phyloP scores from a whole-genome alignment of 2,797 vertebrate genomes.

The Phoebastria nigripes region DNA sequence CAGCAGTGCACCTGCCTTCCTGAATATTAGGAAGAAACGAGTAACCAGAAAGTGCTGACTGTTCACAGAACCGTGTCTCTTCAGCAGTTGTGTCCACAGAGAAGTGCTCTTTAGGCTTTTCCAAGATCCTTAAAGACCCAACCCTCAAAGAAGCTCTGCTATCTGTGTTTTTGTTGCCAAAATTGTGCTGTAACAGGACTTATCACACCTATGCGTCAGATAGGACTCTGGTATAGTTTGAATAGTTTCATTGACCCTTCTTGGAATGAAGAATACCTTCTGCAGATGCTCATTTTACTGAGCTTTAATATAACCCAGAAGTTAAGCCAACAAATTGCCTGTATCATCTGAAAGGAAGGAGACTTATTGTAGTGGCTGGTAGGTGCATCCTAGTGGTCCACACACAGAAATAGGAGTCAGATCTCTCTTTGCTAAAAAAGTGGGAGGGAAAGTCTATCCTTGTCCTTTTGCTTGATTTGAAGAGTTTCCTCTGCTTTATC shows the following conservation, averaged over 20 bases:
- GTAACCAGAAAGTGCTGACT: neutral
- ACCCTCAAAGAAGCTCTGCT: neutral
- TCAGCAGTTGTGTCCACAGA: neutral
- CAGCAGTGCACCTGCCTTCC: neutral
- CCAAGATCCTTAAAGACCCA: neutral
- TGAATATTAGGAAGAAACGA: neutral
- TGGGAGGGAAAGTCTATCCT: neutral
- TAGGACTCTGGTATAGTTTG: neutral
- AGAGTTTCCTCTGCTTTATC: neutral
- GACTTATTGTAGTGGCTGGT: neutral
- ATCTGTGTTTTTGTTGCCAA: neutral
- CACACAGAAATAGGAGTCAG: neutral
- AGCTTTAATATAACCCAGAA: neutral
- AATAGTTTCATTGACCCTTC: neutral
- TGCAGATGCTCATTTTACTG: neutral
- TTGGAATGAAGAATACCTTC: neutral
- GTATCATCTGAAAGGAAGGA: neutral
- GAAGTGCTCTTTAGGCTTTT: neutral
- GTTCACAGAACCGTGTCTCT: neutral
- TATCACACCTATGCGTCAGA: accelerated
- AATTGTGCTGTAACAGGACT: neutral
- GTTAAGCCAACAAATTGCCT: neutral
- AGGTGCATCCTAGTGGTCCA: neutral
- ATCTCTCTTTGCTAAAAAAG: neutral
- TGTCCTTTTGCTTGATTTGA: neutral